Percentiles rank a stretch among this genome's conserved stretches.
Evolutionary conservation across 2,113 vertebrate genomes (phyloP).

Genomic region (Otolemur garnettii): DNA sequence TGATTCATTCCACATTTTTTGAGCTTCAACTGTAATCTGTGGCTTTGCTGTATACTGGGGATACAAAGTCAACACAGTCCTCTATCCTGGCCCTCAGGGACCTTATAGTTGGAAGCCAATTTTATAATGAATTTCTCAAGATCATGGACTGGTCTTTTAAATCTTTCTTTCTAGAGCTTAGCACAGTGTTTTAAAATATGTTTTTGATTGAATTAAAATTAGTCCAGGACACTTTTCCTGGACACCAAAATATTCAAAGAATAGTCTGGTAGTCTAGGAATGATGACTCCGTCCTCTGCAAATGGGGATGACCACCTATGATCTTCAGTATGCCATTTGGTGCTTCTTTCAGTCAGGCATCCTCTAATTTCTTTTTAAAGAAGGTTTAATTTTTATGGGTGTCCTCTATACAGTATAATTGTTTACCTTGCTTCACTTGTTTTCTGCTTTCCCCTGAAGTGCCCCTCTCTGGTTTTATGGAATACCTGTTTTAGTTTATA

Average conservation of each 20-base stretch:
- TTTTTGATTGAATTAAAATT: conserved; percentile 14
- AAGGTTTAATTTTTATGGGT: neutral
- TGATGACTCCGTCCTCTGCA: neutral
- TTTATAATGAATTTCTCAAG: conserved; percentile 26
- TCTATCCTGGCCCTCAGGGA: neutral
- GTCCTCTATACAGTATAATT: neutral
- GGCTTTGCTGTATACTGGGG: neutral
- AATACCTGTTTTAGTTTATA: neutral
- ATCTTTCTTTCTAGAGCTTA: neutral
- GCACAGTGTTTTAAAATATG: conserved; percentile 21
- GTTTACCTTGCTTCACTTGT: neutral
- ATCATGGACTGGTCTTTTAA: neutral
- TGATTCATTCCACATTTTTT: neutral
- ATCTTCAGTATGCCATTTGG: neutral
- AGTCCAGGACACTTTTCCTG: neutral
- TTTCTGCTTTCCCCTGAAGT: neutral
- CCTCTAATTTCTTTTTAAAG: neutral
- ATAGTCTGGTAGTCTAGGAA: neutral
- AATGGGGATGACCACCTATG: neutral
- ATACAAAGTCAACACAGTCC: neutral
- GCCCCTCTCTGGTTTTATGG: neutral
- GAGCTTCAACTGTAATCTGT: neutral
- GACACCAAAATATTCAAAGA: neutral
- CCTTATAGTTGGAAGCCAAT: neutral
- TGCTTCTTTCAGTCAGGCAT: neutral